These are phyloP conservation scores for Scortum barcoo DNA, from an alignment of 2,113 vertebrate genomes.

Conservation along the genomic window DNA sequence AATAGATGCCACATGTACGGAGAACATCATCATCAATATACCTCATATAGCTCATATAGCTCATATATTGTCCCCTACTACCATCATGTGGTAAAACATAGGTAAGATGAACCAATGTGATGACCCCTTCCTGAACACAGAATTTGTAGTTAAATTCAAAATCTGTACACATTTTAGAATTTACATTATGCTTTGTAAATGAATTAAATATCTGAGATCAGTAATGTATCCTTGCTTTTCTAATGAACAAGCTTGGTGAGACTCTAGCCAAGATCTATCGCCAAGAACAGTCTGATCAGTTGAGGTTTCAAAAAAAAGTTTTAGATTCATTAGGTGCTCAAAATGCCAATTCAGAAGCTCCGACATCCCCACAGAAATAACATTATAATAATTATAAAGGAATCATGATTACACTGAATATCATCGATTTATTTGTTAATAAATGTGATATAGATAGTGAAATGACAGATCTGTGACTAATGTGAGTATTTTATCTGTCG, in stretches of 20 bases:
- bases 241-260: neutral
- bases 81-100: neutral
- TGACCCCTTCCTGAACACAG: neutral
- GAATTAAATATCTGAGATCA: neutral
- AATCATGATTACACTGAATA: neutral
- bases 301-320: no score
- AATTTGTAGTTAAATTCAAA: neutral
- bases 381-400: no score
- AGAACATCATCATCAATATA: no score
- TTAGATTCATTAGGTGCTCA: neutral
- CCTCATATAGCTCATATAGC: no score
- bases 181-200: neutral
- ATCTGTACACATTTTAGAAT: neutral
- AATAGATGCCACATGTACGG: no score
- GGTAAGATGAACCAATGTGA: neutral
- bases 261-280: neutral
- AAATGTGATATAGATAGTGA: neutral
- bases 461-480: neutral
- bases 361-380: neutral
- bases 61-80: neutral
- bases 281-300: neutral
- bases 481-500: no score
- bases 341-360: neutral
- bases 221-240: neutral
- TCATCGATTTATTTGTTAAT: neutral